Conservation (phyloP, 2,888 invertebrate genomes). For the Crepidodera aurea region DNA sequence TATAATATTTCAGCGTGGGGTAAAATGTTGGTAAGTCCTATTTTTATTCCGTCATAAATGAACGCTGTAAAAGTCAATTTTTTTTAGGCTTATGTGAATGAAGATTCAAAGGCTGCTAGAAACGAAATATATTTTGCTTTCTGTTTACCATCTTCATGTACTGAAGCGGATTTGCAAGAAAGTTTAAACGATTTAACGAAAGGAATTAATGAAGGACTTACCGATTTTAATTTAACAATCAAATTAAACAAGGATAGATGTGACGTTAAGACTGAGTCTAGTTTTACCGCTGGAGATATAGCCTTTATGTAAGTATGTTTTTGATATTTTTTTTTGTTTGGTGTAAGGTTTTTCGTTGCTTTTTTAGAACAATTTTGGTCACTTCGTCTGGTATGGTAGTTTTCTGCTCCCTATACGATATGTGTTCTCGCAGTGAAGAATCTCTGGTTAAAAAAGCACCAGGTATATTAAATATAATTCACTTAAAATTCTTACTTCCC, state of each 20-base stretch:
- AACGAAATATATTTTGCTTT: conserved; percentile 66
- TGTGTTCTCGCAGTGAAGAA: conserved; percentile 36
- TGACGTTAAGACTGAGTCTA: conserved; percentile 60
- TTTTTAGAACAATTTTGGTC: conserved; percentile 19
- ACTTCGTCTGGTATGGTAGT: conserved; percentile 37
- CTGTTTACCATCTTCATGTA: conserved; percentile 68
- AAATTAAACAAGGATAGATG: conserved; percentile 60
- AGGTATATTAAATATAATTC: conserved; percentile 30
- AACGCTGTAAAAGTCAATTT: background rate
- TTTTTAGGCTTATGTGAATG: conserved; percentile 38
- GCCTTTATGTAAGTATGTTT: conserved; percentile 55
- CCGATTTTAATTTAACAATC: conserved; percentile 39
- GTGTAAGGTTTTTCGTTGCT: conserved; percentile 13
- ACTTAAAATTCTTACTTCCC: no score
- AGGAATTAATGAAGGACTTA: conserved; percentile 28
- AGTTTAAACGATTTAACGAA: conserved; percentile 42
- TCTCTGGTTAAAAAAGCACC: conserved; percentile 32
- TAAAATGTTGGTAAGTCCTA: conserved; percentile 47
- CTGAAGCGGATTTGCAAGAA: conserved; percentile 62
- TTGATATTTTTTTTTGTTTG: background rate
- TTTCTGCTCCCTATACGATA: conserved; percentile 44
- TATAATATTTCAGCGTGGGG: conserved; percentile 46
- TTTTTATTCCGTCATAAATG: no score
- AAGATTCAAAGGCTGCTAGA: conserved; percentile 38
- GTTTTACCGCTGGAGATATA: conserved; percentile 55